Evolutionary conservation across 2,797 vertebrate species (phyloP), one percentile per base, ranked within the genome.

Genomic region (Intellagama lesueurii): DNA sequence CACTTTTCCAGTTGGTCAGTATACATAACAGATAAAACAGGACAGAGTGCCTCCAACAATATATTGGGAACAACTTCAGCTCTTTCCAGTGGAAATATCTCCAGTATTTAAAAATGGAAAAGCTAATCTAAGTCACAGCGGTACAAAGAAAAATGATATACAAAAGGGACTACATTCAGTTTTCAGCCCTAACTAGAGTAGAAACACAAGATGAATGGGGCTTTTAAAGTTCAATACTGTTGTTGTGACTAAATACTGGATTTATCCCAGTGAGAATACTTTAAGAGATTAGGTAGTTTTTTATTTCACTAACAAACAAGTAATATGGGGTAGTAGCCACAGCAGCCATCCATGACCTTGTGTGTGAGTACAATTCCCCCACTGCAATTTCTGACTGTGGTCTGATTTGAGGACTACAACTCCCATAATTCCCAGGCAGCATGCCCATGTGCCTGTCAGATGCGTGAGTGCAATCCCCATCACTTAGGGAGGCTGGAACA

Each of bases 1-100:
- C 78, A 80, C 84, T 93, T 91, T 91, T 93, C 85, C 90, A 87
- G 56, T 87, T 0, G 0, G 81, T 92, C 81, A 92, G 0, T 85
- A 92, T 84, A 80, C 89, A 89, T 91, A 93, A 77, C 19, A 84
- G 66, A 88, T 5, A 87, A 90, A 1, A 26, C 64, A 78, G 81
- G 24, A 56, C 32, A 84, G 69, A 78, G 0, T 52, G 44, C 22
- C 32, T 77, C 30, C 60, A 77, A 30, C 35, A 69, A 83, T 52
- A 89, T 22, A n/a, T 72, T 78, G 81, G 75, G 16, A 52, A 84
- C 28, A 44, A 44, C 49, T 88, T 66, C 72, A 93, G 40, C 49
- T 1, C 1, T 40, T 91, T 86, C 81, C 77, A 32, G 22, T 85
- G 19, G 52, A 75, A 85, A 32, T 56, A 4, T 16, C 52, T 52